phyloP scores from a whole-genome alignment of 2,797 vertebrate genomes.

The Bradypodion pumilum region DNA sequence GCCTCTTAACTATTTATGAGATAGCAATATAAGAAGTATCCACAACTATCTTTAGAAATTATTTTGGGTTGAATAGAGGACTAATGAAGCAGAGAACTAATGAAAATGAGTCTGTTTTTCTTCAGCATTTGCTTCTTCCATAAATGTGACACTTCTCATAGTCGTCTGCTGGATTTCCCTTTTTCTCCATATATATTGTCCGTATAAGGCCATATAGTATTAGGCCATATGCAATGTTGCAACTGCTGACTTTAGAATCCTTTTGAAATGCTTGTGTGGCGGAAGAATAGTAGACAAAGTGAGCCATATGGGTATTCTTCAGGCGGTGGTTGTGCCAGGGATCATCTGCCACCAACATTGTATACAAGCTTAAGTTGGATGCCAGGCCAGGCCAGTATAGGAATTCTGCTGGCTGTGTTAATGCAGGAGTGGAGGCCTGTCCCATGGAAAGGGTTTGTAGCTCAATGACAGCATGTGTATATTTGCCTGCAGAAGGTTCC shows the following conservation, averaged over 20 bases:
- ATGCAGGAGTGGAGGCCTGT: not conserved
- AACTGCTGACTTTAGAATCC: not conserved
- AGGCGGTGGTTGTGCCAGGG: not conserved
- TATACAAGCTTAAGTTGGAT: not conserved
- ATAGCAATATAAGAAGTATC: not conserved
- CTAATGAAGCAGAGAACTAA: not conserved
- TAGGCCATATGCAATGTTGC: too few species aligned
- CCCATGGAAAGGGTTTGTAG: not conserved
- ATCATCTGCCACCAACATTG: not conserved
- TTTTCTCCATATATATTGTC: not conserved
- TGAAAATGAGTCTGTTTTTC: not conserved
- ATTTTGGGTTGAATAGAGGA: not conserved
- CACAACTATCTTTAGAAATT: not conserved
- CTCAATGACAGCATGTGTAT: not conserved
- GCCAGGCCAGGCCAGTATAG: not conserved
- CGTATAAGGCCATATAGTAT: too few species aligned
- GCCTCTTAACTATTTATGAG: constrained; percentile 23
- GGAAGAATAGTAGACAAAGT: not conserved
- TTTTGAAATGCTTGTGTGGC: not conserved
- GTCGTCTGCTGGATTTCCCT: not conserved
- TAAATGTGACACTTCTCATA: not conserved
- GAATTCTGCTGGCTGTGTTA: not conserved
- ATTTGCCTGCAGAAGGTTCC: not conserved
- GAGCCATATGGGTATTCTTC: not conserved
- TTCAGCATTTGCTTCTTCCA: fast-evolving